A percentile compares a stretch with the other conserved stretches of the same genome.
Evolutionary conservation across 2,888 invertebrate species (phyloP).

Genomic region (Homarus gammarus): DNA sequence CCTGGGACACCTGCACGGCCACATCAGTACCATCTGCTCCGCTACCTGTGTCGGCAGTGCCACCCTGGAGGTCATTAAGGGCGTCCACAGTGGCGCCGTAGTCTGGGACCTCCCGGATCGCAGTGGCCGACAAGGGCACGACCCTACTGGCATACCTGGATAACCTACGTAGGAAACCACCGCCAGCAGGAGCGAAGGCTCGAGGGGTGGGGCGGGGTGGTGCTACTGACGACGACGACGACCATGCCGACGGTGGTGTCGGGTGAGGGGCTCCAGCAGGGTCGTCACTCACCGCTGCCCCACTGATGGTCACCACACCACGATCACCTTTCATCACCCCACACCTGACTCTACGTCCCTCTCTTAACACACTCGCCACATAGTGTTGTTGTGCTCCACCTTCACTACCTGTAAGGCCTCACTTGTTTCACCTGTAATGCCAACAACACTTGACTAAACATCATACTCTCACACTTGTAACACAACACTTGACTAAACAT

Average conservation of each 20-base stretch:
- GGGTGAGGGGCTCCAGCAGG: slow-evolving; percentile 7
- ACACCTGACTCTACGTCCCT: background rate
- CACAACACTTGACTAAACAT: too few species aligned
- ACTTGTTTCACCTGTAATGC: too few species aligned
- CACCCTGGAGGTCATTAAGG: slow-evolving; percentile 20
- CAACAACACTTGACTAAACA: too few species aligned
- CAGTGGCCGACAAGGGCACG: slow-evolving; percentile 7
- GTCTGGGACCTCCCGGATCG: background rate
- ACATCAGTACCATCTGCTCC: too few species aligned
- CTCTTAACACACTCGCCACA: too few species aligned
- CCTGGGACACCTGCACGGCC: too few species aligned
- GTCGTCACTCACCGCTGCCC: slow-evolving; percentile 30
- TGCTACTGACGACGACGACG: background rate
- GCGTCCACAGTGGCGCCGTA: slow-evolving; percentile 6
- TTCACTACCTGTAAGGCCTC: too few species aligned
- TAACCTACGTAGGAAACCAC: slow-evolving; percentile 27
- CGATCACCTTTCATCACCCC: slow-evolving; percentile 41
- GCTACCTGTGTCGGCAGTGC: background rate
- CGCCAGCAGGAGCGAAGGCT: background rate
- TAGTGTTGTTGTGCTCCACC: too few species aligned
- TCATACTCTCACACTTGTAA: too few species aligned
- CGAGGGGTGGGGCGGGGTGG: background rate
- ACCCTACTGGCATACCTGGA: slow-evolving; percentile 36
- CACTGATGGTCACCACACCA: slow-evolving; percentile 36
- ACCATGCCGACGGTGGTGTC: background rate